Base-by-base conservation (phyloP, 1,140 invertebrate species). In the Paralvinella palmiformis region DNA sequence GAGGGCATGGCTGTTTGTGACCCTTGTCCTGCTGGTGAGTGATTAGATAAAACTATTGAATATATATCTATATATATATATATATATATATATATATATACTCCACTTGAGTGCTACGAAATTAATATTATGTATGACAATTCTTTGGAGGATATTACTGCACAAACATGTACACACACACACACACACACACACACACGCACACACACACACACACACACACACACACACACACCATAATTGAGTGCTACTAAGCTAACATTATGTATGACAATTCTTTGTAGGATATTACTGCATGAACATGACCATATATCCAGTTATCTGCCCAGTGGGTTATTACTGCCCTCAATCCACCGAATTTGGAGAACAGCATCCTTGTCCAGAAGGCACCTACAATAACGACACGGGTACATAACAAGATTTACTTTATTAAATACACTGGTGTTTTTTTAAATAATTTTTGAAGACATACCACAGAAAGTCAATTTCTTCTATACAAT, bases 271-370 rank as follows among this genome's bases (percentile, higher is more conserved):
- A 60, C 13, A 61, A 76, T 71, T 55, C 75, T 75, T 67, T 71
- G 76, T 61, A 76, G 75, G 74, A 37, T 71, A 68, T 29, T 79
- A 71, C 64, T 79, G 77, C 65, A 59, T 68, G 50, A 77, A 79
- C 71, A 70, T 62, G n/a, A 79, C 75, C 3, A 65, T 76, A 0
- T 71, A 56, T 33, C 77, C 75, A 2, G 44, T 59, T 5, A 62
- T 61, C 0, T 79, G 77, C 63, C 75, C 75, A 13, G 55, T 62
- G 10, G 77, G 75, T 24, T 69, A 75, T 67, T 77, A 74, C 64
- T 79, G 77, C 62, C 73, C 72, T 4, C 55, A 64, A 32, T 69
- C 69, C 31, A 79, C 77, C 6, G 68, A 70, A 20, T 73, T 74
- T 64, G 67, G 59, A 27, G 58, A 48, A 6, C 71, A 79, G 61